Evolutionary conservation across 2,113 vertebrate genomes (phyloP), one percentile per base, ranked within the genome.

Genomic region (Eurystomus gularis): DNA sequence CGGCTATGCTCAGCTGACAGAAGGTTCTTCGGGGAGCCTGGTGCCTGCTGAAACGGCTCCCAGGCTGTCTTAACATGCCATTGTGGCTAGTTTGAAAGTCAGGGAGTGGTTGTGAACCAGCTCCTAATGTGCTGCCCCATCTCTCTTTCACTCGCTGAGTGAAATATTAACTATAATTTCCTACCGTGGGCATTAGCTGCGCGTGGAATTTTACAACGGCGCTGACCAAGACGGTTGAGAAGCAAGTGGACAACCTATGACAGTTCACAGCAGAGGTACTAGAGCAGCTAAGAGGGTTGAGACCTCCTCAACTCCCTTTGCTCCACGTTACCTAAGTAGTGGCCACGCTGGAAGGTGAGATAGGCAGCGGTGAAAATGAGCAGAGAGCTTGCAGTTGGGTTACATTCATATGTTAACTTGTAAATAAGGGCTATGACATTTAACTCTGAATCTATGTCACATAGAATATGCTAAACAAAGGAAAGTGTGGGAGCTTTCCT

Each of bases 1-100:
- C 52, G 82, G 86, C 86, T 86, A 44, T 11, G 1, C 55, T 46
- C 18, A 9, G 75, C 73, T 8, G 2, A 44, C 85, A 79, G 71
- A 24, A 24, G 1, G 78, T 40, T 62, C 87, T 66, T 51, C 7
- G 39, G 76, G 85, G 86, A 91, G 62, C 82, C 70, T 40, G 44
- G 13, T 80, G 78, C 92, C 84, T 97, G 94, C 92, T 83, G 26
- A 35, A 86, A 92, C 95, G 94, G 88, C 92, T 96, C 94, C 88
- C 76, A 48, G 26, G 64, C 64, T 84, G 90, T 11, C 64, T 71
- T 40, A 75, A 26, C 80, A 10, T n/a, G 90, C 73, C 35, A 1
- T 7, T 49, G 82, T 68, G 94, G 86, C 94, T 83, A 93, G 60
- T 10, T 4, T 60, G 35, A 75, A 83, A 95, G 75, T 51, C 79